Evolutionary conservation across 2,888 invertebrate species (phyloP).

Genomic region (Cylindroiulus punctatus): DNA sequence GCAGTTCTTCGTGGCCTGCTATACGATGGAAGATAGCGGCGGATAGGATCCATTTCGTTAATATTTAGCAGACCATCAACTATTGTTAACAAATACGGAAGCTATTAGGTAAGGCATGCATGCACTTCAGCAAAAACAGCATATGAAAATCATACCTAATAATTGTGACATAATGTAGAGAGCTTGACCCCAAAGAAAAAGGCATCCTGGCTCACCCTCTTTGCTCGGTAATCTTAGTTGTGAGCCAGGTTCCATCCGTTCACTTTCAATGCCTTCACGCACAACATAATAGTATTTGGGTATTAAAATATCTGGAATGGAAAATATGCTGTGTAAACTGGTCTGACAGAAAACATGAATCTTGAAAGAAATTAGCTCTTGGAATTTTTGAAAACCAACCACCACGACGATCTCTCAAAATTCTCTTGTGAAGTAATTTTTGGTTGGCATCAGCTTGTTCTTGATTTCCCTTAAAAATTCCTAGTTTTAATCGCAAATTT

Average conservation of each 20-base stretch:
- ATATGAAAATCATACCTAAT: slow-evolving; percentile 68
- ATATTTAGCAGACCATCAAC: slow-evolving; percentile 89
- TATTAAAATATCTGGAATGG: slow-evolving; percentile 80
- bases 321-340: not conserved
- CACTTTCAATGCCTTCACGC: slow-evolving; percentile 77
- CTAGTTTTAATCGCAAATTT: slow-evolving; percentile 60
- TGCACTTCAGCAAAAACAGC: not conserved
- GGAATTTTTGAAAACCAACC: slow-evolving; percentile 68
- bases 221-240: slow-evolving; percentile 74
- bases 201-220: slow-evolving; percentile 69
- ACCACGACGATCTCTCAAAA: slow-evolving; percentile 83
- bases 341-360: not conserved
- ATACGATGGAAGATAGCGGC: slow-evolving; percentile 94
- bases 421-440: slow-evolving; percentile 80
- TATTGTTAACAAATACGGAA: slow-evolving; percentile 57
- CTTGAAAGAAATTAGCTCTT: not conserved
- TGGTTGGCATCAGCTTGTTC: slow-evolving; percentile 95
- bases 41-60: slow-evolving; percentile 94
- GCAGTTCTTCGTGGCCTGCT: slow-evolving; percentile 91
- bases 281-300: slow-evolving; percentile 94
- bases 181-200: slow-evolving; percentile 96
- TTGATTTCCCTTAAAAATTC: slow-evolving; percentile 72
- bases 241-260: slow-evolving; percentile 77
- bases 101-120: too few species aligned
- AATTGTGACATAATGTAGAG: slow-evolving; percentile 93